Percentiles rank a stretch among this genome's conserved stretches.
Conservation (phyloP, 1,140 invertebrate species). For the Steinernema feltiae region DNA sequence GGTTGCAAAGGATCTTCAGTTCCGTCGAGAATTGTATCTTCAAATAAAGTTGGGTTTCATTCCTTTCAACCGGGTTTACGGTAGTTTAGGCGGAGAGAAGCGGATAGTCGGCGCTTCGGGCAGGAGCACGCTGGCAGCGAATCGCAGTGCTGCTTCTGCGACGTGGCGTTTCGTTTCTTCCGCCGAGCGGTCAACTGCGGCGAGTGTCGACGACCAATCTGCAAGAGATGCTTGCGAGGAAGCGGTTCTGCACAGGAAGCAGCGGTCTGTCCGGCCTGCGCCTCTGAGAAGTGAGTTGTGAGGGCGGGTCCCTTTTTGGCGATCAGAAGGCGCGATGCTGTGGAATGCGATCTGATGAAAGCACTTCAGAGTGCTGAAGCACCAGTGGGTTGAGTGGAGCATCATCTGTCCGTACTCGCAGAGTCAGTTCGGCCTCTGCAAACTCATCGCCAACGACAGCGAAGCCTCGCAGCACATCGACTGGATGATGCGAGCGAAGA, state of each 20-base stretch:
- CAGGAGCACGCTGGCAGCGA: not conserved
- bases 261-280: not conserved
- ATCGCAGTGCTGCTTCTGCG: not conserved
- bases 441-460: not conserved
- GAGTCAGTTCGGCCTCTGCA: constrained; percentile 8
- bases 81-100: not conserved
- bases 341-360: not conserved
- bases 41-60: not conserved
- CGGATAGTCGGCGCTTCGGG: not conserved
- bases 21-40: not conserved
- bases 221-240: not conserved
- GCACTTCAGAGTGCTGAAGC: not conserved
- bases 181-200: not conserved
- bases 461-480: not conserved
- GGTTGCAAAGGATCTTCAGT: not conserved
- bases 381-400: constrained; percentile 1
- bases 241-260: not conserved
- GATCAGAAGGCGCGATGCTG: no score
- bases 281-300: not conserved
- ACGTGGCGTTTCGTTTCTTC: not conserved
- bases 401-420: not conserved
- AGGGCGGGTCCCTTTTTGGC: not conserved
- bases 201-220: not conserved
- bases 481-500: not conserved
- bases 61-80: not conserved